Evolutionary conservation across 2,797 vertebrate genomes (phyloP).

Genomic region (Oreortyx pictus): DNA sequence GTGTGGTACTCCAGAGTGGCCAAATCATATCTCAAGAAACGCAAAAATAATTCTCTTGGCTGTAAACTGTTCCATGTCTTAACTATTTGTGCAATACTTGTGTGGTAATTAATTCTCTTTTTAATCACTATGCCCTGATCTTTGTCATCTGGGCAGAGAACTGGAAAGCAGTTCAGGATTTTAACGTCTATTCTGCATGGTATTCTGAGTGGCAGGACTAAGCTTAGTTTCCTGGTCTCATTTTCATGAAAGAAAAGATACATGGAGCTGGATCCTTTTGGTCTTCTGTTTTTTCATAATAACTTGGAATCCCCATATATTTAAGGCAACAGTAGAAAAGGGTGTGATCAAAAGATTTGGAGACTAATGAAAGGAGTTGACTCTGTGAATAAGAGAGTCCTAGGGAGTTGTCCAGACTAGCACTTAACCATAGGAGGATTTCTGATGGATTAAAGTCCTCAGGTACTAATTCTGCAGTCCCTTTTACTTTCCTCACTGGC

Average conservation of each 20-base stretch:
- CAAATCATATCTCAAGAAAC: background rate
- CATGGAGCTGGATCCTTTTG: background rate
- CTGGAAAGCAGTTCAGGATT: background rate
- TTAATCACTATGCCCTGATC: background rate
- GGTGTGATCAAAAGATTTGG: background rate
- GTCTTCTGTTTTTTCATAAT: background rate
- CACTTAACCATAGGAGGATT: background rate
- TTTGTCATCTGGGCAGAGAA: background rate
- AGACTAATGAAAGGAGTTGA: background rate
- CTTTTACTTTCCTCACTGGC: background rate
- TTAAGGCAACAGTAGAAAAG: background rate
- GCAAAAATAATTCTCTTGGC: background rate
- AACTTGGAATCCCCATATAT: background rate
- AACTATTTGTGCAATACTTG: background rate
- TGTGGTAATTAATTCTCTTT: background rate
- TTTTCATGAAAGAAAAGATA: background rate
- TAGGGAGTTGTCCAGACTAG: background rate
- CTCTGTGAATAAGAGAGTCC: background rate
- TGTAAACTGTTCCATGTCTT: background rate
- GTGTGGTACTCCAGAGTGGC: background rate
- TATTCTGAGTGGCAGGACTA: background rate
- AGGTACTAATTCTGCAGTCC: background rate
- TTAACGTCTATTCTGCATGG: background rate
- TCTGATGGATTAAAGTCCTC: background rate
- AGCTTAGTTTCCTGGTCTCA: background rate